Evolutionary conservation across 2,113 vertebrate genomes (phyloP).

Genomic region (Numida meleagris): DNA sequence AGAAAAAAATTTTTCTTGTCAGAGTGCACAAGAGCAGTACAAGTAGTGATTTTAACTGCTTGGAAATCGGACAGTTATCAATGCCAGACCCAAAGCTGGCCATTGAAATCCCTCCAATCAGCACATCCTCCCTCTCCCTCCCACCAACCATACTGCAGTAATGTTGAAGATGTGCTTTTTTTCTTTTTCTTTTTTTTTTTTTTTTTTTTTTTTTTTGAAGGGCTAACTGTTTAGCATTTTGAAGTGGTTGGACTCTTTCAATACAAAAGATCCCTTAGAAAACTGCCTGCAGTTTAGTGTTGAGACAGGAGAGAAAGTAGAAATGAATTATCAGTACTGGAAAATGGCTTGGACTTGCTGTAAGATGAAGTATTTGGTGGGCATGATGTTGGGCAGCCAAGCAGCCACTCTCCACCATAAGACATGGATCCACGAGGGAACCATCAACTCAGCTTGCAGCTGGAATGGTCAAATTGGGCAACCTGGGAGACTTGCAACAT

Average conservation of each 20-base stretch:
- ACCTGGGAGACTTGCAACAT: background rate
- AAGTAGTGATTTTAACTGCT: background rate
- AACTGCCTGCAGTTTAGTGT: background rate
- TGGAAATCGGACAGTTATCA: background rate
- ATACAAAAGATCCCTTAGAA: background rate
- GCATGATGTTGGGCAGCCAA: background rate
- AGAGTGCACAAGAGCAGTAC: background rate
- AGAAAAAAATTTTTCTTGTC: background rate
- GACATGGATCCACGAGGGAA: background rate
- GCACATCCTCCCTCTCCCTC: background rate
- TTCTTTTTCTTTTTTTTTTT: background rate
- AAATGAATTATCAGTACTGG: background rate
- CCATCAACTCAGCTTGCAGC: background rate
- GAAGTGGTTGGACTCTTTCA: background rate
- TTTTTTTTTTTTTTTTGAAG: background rate
- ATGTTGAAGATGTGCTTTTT: background rate
- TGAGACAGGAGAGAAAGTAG: background rate
- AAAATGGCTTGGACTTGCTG: fast-evolving
- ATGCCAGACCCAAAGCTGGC: background rate
- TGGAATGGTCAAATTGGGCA: background rate
- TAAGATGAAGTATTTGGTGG: background rate
- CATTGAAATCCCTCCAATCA: background rate
- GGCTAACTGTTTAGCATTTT: background rate
- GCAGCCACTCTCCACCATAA: background rate
- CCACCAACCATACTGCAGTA: background rate